phyloP scores from a whole-genome alignment of 2,888 invertebrate genomes.

The Platynereis dumerilii region DNA sequence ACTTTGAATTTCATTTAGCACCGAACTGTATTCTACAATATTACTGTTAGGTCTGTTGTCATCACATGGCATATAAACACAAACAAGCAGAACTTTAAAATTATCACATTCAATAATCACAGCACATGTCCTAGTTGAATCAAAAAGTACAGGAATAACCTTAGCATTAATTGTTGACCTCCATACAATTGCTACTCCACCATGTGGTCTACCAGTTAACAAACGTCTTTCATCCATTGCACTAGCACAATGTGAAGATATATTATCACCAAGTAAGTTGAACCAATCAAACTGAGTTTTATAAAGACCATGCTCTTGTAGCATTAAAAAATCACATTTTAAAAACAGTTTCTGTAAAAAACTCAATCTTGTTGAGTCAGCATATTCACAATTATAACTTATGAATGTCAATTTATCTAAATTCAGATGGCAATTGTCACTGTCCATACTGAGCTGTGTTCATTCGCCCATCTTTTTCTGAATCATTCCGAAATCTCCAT shows the following conservation, averaged over 20 bases:
- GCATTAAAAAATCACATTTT: constrained; percentile 2
- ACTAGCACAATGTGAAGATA: not conserved
- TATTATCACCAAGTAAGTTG: not conserved
- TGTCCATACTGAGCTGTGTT: not conserved
- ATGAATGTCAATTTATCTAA: not conserved
- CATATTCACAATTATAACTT: constrained; percentile 6
- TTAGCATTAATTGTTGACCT: constrained; percentile 4
- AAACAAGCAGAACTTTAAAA: not conserved
- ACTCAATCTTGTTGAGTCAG: not conserved
- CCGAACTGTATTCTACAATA: constrained; percentile 4
- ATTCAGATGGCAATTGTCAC: not conserved
- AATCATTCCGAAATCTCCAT: constrained; percentile 1
- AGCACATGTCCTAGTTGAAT: not conserved
- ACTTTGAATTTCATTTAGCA: not conserved
- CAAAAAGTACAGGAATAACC: not conserved
- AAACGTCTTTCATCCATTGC: too few relatives aligned
- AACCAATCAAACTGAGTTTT: constrained; percentile 7
- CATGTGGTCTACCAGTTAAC: too few relatives aligned
- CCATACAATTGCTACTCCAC: too few relatives aligned
- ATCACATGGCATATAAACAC: constrained; percentile 10
- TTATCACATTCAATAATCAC: not conserved
- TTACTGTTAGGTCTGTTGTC: constrained; percentile 8
- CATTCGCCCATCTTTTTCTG: not conserved
- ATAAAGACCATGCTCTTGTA: constrained; percentile 8
- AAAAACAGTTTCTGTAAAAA: not conserved